Evolutionary conservation across 2,113 vertebrate genomes (phyloP), one percentile per base, ranked within the genome.

Genomic region (Phylloscopus trochilus): DNA sequence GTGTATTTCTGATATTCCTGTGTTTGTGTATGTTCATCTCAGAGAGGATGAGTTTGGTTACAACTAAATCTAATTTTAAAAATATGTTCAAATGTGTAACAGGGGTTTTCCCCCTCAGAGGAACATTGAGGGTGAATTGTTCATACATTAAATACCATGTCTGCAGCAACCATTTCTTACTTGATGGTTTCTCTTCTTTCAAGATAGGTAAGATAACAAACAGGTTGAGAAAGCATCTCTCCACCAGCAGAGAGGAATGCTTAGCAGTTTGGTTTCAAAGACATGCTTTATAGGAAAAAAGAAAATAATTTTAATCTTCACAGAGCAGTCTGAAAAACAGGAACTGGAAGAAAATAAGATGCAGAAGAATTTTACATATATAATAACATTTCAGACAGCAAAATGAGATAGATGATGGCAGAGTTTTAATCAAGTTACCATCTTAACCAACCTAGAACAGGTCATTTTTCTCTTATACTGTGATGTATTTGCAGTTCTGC

Each of bases 91-190:
- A 84, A 75, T 78, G 7, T n/a, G 4, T 87, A 78, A 39, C 7
- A 37, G 9, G 3, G 2, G 0, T 1, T 43, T 13, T 1, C 1
- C 4, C 4, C 5, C 13, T 6, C 30, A 46, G 26, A 15, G 56
- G 28, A 72, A 84, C 82, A 72, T 5, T 47, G 44, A 72, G 13
- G 4, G 41, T 72, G 30, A 62, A 67, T 49, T 55, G 16, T 77
- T 84, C 24, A 11, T 78, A 63, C 3, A 13, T 59, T 78, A 84
- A 87, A 41, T 74, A 43, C 15, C 1, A 1, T 46, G 10, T 77
- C 68, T 70, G 51, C 7, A 44, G 28, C 28, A 67, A 33, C 21
- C 18, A 19, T 63, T 53, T 46, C 21, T 91, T 66, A 46, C 18
- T 37, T 74, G 14, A 15, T 43, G 63, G 24, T 51, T 95, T 84